A percentile compares a stretch with the other conserved stretches of the same genome.
These are phyloP conservation scores for Drosophila ficusphila DNA, from an alignment of 1,140 invertebrate species.

Conservation along the genomic window DNA sequence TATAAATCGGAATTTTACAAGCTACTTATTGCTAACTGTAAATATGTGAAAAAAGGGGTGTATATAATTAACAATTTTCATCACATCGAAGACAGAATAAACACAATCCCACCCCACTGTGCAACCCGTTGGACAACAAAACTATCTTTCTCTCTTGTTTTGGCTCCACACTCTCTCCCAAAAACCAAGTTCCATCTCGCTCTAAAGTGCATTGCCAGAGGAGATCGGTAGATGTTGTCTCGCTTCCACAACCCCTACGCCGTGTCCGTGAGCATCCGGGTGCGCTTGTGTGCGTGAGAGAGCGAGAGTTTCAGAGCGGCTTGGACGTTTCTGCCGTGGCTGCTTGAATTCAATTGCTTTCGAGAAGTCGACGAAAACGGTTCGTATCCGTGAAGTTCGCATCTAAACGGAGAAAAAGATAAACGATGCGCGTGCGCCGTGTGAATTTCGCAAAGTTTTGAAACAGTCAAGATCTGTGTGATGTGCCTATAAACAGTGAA, in stretches of 20 bases:
- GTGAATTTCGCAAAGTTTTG: slow-evolving; percentile 66
- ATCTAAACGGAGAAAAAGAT: slow-evolving; percentile 5
- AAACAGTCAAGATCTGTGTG: slow-evolving; percentile 54
- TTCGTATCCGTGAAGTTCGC: slow-evolving; percentile 42
- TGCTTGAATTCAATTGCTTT: slow-evolving; percentile 69
- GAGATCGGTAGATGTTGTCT: slow-evolving; percentile 6
- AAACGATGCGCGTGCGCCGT: slow-evolving; percentile 67
- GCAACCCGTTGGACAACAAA: slow-evolving; percentile 7
- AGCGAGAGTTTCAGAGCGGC: slow-evolving; percentile 15
- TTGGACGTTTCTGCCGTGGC: slow-evolving; percentile 18
- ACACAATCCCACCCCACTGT: too few species aligned
- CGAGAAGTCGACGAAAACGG: slow-evolving; percentile 65
- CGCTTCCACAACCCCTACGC: slow-evolving; percentile 29
- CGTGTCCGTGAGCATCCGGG: neutral
- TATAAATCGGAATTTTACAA: too few species aligned
- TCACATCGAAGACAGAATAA: too few species aligned
- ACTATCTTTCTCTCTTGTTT: neutral
- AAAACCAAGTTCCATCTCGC: neutral
- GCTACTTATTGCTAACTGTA: too few species aligned
- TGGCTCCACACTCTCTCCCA: slow-evolving; percentile 7
- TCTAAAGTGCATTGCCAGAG: slow-evolving; percentile 46
- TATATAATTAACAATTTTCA: too few species aligned
- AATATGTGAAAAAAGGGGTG: too few species aligned
- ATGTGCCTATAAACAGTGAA: slow-evolving; percentile 44
- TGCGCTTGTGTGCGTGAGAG: neutral